Evolutionary conservation across 2,888 invertebrate genomes (phyloP), one percentile per base, ranked within the genome.

Genomic region (Graphium colonna): DNA sequence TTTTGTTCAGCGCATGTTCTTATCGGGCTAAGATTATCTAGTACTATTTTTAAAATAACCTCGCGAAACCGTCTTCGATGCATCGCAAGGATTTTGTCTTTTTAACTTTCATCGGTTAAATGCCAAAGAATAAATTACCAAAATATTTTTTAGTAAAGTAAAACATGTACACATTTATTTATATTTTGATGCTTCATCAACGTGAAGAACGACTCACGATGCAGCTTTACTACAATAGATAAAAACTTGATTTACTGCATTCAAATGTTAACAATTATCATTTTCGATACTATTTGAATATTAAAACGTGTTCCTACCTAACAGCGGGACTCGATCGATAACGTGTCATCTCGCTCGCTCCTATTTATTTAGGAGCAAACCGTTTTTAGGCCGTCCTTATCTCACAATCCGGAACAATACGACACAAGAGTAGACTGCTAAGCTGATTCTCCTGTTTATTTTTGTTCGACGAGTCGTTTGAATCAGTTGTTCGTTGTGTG

Each of bases 401-500:
- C 52, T 48, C 36, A 16, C 45, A 13, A 33, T 43, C 52, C 47
- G 36, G 28, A 52, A 52, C 47, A 90, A 4, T 91, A 13, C 46
- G 47, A 47, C 5, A n/a, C 26, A 16, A 10, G 36, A 28, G 28
- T 15, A 36, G 33, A 33, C 8, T 10, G 38, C 21, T 33, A 36
- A 43, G 48, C n/a, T 38, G 38, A 12, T 42, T 46, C 26, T 16
- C 47, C 38, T 52, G 38, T 52, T 47, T 48, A 52, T 52, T 52
- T 52, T 52, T 52, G 47, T 42, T 47, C 43, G 42, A 17, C 26
- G 15, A 12, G 9, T 43, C 36, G 42, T 43, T 42, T 52, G 52
- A 18, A 43, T 44, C 31, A 33, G 21, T 38, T 39, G 18, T 36
- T 12, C n/a, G 26, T 38, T 17, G 48, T 42, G 33, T 26, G 31